Conservation (phyloP, 2,888 invertebrate genomes). For the Rhagonycha lutea region DNA sequence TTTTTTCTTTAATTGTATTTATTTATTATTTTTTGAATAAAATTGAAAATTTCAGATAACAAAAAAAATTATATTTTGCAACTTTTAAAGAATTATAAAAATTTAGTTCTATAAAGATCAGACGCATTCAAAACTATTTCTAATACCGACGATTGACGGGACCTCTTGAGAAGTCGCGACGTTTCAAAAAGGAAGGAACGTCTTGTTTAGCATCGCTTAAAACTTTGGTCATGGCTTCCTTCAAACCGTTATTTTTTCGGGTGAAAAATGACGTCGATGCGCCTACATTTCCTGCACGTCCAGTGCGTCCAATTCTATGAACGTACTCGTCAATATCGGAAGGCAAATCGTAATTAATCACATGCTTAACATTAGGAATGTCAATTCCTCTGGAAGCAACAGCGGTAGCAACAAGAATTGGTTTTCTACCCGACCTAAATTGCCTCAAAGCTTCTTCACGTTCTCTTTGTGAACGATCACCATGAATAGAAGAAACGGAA, state of each 20-base stretch:
- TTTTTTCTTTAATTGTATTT: too few relatives aligned
- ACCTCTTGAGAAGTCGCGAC: too few relatives aligned
- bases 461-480: slow-evolving; percentile 95
- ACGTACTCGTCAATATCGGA: too few relatives aligned
- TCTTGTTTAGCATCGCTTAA: slow-evolving; percentile 96
- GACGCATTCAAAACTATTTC: too few relatives aligned
- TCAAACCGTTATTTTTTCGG: slow-evolving; percentile 94
- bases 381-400: slow-evolving; percentile 97
- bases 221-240: slow-evolving; percentile 88
- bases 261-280: slow-evolving; percentile 96
- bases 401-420: slow-evolving; percentile 97
- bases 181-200: slow-evolving; percentile 82
- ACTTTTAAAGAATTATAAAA: too few relatives aligned
- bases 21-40: too few relatives aligned
- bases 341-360: slow-evolving; percentile 99
- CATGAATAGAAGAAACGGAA: slow-evolving; percentile 98
- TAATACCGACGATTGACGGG: slow-evolving; percentile 58
- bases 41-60: too few relatives aligned
- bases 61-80: too few relatives aligned
- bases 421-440: slow-evolving; percentile 90
- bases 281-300: too few relatives aligned
- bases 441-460: slow-evolving; percentile 94
- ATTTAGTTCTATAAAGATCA: too few relatives aligned
- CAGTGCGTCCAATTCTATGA: too few relatives aligned
- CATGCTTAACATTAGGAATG: slow-evolving; percentile 98